Conservation (phyloP, 2,797 vertebrate genomes). For the Sebastes oblongus region DNA sequence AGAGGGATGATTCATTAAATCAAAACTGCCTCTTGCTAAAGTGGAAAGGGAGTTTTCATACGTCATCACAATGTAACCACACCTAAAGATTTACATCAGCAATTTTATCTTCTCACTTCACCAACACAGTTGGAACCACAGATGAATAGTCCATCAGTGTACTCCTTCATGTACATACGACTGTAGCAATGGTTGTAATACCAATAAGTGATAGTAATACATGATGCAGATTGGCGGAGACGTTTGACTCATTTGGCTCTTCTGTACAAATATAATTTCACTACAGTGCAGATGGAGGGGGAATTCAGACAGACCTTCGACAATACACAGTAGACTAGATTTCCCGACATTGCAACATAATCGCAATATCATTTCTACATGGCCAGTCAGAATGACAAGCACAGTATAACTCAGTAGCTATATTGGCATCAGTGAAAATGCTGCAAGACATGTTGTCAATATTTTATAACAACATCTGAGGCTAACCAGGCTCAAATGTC, state of each 20-base stretch:
- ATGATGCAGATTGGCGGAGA: background rate
- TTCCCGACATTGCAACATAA: slow-evolving; percentile 60
- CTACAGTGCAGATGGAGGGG: background rate
- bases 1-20: background rate
- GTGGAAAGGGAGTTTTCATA: background rate
- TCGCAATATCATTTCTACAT: slow-evolving; percentile 49
- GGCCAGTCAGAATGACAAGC: slow-evolving; percentile 42
- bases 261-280: background rate
- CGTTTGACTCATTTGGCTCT: background rate
- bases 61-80: background rate
- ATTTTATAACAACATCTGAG: slow-evolving; percentile 60
- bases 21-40: background rate
- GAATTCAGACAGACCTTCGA: slow-evolving; percentile 4
- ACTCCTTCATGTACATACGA: background rate
- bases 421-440: slow-evolving; percentile 33
- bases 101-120: background rate
- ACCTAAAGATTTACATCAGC: background rate
- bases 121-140: background rate
- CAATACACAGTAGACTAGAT: slow-evolving; percentile 17
- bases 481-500: slow-evolving; percentile 42
- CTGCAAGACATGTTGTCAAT: slow-evolving; percentile 53
- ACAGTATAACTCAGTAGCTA: slow-evolving; percentile 16
- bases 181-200: background rate
- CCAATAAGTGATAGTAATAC: background rate
- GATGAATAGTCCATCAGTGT: background rate